phyloP scores from a whole-genome alignment of 1,140 invertebrate species.

The Dermatophagoides farinae region DNA sequence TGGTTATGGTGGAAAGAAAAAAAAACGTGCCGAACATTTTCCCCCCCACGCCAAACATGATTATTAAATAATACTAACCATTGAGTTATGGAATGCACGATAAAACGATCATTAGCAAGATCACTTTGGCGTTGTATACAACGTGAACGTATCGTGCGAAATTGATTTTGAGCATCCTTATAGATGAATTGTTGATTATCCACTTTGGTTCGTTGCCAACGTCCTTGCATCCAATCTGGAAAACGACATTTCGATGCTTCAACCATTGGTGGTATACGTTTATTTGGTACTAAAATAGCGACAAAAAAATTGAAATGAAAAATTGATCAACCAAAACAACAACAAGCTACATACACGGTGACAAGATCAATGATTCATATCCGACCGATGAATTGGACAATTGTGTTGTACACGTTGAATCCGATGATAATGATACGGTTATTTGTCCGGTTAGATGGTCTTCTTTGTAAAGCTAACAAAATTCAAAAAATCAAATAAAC shows the following conservation, averaged over 20 bases:
- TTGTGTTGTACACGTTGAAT: slow-evolving; percentile 41
- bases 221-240: slow-evolving; percentile 39
- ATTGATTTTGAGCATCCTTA: slow-evolving; percentile 36
- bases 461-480: slow-evolving; percentile 34
- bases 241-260: slow-evolving; percentile 28
- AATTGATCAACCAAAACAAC: neutral
- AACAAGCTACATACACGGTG: slow-evolving; percentile 20
- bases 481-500: slow-evolving; percentile 18
- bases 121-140: slow-evolving; percentile 26
- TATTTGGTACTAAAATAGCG: slow-evolving; percentile 14
- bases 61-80: slow-evolving; percentile 26
- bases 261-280: slow-evolving; percentile 15
- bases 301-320: neutral
- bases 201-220: slow-evolving; percentile 39
- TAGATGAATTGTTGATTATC: slow-evolving; percentile 38
- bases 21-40: too few relatives aligned
- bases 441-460: slow-evolving; percentile 35
- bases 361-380: slow-evolving; percentile 37
- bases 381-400: slow-evolving; percentile 36
- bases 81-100: slow-evolving; percentile 33
- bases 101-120: slow-evolving; percentile 28
- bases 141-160: slow-evolving; percentile 40
- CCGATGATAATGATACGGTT: slow-evolving; percentile 40
- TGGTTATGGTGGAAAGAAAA: neutral
- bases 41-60: too few relatives aligned